Conservation (phyloP, 2,113 vertebrate genomes). For the Lepus americanus region DNA sequence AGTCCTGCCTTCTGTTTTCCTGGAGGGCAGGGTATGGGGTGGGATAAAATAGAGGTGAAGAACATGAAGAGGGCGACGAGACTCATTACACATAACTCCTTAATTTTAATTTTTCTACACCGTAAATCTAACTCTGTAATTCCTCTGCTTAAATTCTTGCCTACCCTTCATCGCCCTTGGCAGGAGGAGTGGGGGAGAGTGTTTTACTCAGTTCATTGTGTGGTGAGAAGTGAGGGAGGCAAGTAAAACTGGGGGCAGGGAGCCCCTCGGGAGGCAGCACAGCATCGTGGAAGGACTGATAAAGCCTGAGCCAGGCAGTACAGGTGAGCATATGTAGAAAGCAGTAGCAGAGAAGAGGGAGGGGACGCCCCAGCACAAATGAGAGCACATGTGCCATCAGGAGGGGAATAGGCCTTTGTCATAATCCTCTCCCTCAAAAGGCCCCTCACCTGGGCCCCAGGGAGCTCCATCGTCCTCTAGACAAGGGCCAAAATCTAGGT, state of each 20-base stretch:
- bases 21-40: neutral
- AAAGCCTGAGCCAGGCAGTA: neutral
- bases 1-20: neutral
- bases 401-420: neutral
- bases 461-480: neutral
- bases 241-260: neutral
- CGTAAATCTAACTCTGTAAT: slow-evolving; percentile 49
- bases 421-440: neutral
- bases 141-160: slow-evolving; percentile 31
- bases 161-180: slow-evolving; percentile 41
- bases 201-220: neutral
- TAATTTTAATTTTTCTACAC: slow-evolving; percentile 40
- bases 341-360: neutral
- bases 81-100: neutral
- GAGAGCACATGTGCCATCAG: neutral
- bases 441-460: neutral
- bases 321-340: neutral
- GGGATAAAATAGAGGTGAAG: neutral
- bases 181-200: neutral
- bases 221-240: neutral
- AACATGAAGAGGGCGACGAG: neutral
- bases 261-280: neutral
- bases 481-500: neutral
- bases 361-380: neutral
- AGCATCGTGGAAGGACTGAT: neutral